Conservation (phyloP, 2,113 vertebrate species). For the Motacilla tschutschensis region DNA sequence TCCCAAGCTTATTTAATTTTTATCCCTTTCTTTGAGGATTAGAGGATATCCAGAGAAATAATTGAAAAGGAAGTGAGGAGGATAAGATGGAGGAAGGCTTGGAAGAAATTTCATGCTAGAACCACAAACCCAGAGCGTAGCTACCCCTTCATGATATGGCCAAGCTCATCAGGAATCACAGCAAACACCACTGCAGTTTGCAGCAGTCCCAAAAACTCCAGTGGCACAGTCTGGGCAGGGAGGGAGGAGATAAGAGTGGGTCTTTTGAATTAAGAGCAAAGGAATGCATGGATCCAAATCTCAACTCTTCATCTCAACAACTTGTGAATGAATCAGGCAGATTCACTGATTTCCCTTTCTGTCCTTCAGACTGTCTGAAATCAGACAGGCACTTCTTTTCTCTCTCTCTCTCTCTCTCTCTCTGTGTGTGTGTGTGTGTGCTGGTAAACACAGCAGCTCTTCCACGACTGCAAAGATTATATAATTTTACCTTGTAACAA, state of each 20-base stretch:
- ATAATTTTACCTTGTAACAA: not conserved
- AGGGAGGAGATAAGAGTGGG: not conserved
- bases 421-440: not conserved
- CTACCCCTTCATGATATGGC: not conserved
- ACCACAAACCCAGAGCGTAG: not conserved
- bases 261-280: not conserved
- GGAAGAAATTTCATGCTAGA: not conserved
- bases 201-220: not conserved
- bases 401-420: too few relatives aligned
- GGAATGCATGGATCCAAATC: not conserved
- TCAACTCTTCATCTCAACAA: not conserved
- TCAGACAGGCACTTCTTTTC: not conserved
- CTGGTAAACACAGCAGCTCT: not conserved
- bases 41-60: not conserved
- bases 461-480: not conserved
- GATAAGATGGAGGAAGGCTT: not conserved
- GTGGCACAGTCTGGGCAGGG: not conserved
- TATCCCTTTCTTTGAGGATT: not conserved
- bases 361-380: not conserved
- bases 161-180: not conserved
- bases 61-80: not conserved
- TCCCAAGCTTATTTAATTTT: not conserved
- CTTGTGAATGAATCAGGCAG: not conserved
- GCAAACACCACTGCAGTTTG: not conserved
- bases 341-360: not conserved